Conservation (phyloP, 2,888 invertebrate species). For the Argynnis bischoffii region DNA sequence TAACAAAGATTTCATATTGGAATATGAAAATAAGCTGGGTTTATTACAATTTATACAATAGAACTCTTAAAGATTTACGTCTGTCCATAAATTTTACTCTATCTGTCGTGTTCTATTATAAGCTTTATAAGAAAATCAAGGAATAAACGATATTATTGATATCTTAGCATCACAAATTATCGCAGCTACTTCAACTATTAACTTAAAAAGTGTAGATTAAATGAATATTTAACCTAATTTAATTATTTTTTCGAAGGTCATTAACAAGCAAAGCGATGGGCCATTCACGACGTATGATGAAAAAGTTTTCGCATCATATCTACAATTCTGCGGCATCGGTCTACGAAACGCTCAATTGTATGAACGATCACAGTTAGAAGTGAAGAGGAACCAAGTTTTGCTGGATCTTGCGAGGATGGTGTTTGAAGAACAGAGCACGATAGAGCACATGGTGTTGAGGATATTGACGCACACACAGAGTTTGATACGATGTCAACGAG, state of each 20-base stretch:
- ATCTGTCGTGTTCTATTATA: not conserved
- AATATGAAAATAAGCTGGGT: constrained; percentile 8
- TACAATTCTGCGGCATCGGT: constrained; percentile 98
- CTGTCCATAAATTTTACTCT: constrained; percentile 12
- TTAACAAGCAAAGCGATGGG: constrained; percentile 93
- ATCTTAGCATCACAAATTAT: no score
- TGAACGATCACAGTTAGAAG: constrained; percentile 96
- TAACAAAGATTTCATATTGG: constrained; percentile 4
- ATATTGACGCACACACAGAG: constrained; percentile 97
- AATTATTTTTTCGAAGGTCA: constrained; percentile 82
- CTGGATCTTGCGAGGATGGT: constrained; percentile 97
- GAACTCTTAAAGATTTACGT: constrained; percentile 17
- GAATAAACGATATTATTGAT: not conserved
- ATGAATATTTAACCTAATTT: not conserved
- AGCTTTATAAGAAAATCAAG: not conserved
- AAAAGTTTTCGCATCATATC: constrained; percentile 94
- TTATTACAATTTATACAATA: constrained; percentile 21
- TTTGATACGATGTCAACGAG: constrained; percentile 96
- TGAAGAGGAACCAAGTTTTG: constrained; percentile 96
- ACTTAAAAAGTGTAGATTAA: no score
- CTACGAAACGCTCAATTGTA: constrained; percentile 97
- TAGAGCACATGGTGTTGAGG: constrained; percentile 96
- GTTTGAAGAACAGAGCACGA: constrained; percentile 97
- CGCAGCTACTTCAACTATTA: not conserved
- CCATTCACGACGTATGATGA: constrained; percentile 94